phyloP scores from a whole-genome alignment of 2,888 invertebrate genomes.

The Tuberolachnus salignus region DNA sequence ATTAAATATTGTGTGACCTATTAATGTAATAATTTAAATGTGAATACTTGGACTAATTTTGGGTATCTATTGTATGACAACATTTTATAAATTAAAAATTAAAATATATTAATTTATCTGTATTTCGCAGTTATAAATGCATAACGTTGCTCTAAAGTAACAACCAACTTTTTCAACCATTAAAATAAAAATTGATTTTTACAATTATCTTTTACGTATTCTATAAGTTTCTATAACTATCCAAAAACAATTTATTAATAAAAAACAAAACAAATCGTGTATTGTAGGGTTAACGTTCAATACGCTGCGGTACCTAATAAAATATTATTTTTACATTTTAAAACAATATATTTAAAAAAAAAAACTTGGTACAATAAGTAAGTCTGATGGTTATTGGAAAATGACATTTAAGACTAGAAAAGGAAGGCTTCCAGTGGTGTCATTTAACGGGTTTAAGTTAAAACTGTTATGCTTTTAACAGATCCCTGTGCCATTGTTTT shows the following conservation, averaged over 20 bases:
- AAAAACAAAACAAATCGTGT: not conserved
- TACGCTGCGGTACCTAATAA: too few species aligned
- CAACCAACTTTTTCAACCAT: conserved; percentile 20
- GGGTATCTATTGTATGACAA: not conserved
- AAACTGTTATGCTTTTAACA: not conserved
- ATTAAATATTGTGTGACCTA: not conserved
- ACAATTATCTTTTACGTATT: conserved; percentile 14
- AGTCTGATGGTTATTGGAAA: not conserved
- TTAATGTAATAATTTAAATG: not conserved
- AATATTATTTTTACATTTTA: too few species aligned
- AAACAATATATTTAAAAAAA: too few species aligned
- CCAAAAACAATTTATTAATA: conserved; percentile 9
- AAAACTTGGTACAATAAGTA: not conserved
- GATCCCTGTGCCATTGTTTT: not conserved
- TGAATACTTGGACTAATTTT: not conserved
- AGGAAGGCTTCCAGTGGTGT: not conserved
- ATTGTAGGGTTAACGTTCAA: conserved; percentile 12
- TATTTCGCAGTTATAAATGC: not conserved
- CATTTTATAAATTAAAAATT: not conserved
- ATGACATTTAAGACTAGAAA: not conserved
- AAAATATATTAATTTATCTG: not conserved
- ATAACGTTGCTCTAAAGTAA: conserved; percentile 5
- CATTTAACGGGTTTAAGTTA: not conserved
- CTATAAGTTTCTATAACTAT: conserved; percentile 2
- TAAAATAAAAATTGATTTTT: conserved; percentile 13